Conservation (phyloP, 2,113 vertebrate species). For the Mesocricetus auratus region DNA sequence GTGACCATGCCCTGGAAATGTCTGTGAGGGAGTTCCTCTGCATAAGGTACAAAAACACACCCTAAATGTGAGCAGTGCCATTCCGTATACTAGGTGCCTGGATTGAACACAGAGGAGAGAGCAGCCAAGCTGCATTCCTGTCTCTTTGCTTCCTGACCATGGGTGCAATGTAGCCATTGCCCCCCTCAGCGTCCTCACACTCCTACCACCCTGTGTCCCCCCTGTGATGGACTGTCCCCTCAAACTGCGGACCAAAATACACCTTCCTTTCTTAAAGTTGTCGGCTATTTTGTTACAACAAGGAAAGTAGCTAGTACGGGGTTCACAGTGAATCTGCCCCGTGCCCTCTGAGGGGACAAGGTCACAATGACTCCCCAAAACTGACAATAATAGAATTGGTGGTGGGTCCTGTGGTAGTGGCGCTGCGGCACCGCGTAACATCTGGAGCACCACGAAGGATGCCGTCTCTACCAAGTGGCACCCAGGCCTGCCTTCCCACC, state of each 20-base stretch:
- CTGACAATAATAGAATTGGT: not conserved
- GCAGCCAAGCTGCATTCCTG: not conserved
- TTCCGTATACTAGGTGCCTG: not conserved
- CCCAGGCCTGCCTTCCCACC: not conserved
- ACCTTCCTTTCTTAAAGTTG: not conserved
- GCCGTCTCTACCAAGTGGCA: not conserved
- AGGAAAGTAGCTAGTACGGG: not conserved
- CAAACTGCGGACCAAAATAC: not conserved
- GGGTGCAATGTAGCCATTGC: not conserved
- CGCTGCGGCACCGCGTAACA: not conserved
- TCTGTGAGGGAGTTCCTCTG: not conserved
- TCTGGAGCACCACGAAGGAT: not conserved
- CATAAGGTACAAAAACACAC: not conserved
- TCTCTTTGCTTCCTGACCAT: not conserved
- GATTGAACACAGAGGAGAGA: not conserved
- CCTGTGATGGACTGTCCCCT: too few species aligned
- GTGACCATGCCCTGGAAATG: not conserved
- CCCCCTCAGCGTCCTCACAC: not conserved
- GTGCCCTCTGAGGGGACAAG: fast-evolving
- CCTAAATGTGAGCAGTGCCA: not conserved
- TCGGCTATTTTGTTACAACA: not conserved
- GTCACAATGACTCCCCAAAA: fast-evolving
- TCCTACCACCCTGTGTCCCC: not conserved
- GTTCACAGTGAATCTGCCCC: not conserved
- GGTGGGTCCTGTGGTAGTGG: not conserved